phyloP scores from a whole-genome alignment of 2,113 vertebrate genomes.

The Dermatemys mawii region DNA sequence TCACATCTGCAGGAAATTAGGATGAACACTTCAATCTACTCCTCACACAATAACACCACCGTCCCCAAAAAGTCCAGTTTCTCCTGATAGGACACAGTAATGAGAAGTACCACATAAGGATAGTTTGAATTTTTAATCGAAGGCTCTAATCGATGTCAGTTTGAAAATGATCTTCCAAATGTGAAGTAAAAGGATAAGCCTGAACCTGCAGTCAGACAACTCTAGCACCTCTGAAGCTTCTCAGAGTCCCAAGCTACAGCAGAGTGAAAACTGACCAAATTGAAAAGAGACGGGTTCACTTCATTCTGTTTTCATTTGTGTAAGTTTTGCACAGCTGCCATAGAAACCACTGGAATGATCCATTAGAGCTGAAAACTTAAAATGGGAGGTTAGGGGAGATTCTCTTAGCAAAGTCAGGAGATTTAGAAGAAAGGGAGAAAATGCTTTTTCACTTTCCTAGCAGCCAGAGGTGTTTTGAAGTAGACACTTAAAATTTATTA shows the following conservation, averaged over 20 bases:
- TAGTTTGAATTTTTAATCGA: not conserved
- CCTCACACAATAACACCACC: not conserved
- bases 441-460: not conserved
- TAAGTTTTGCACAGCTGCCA: not conserved
- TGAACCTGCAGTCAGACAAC: not conserved
- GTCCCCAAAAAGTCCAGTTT: not conserved
- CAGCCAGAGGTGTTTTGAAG: not conserved
- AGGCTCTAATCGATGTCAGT: not conserved
- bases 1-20: not conserved
- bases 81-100: not conserved
- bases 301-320: not conserved
- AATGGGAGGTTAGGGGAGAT: not conserved
- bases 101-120: not conserved
- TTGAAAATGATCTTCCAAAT: not conserved
- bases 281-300: too few species aligned
- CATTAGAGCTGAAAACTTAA: not conserved
- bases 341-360: not conserved
- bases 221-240: not conserved
- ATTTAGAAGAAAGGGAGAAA: not conserved
- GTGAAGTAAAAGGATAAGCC: not conserved
- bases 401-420: not conserved
- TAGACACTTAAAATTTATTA: not conserved
- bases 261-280: not conserved
- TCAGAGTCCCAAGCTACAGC: not conserved
- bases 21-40: not conserved